These are phyloP conservation scores for Apocrypta bakeri DNA, from an alignment of 1,140 invertebrate genomes.

Conservation along the genomic window DNA sequence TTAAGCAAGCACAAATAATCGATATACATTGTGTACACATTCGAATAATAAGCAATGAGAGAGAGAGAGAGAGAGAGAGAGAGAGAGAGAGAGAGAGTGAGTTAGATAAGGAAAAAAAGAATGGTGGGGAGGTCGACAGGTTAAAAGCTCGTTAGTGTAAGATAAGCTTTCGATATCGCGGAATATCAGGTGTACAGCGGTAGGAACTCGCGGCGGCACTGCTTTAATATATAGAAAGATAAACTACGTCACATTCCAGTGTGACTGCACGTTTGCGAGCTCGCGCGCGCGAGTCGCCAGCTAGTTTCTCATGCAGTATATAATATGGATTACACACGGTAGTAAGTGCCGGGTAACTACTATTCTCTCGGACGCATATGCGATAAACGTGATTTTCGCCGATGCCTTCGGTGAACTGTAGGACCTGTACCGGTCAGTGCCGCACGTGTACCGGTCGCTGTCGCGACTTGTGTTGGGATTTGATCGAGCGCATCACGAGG, in stretches of 20 bases:
- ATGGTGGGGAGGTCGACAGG: too few species aligned
- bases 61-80: constrained; percentile 10
- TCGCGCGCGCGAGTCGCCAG: neutral
- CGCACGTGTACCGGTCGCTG: neutral
- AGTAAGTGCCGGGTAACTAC: too few species aligned
- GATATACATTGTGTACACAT: too few species aligned
- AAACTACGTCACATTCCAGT: neutral
- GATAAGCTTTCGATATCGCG: constrained; percentile 67
- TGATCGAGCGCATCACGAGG: neutral
- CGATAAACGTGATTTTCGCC: too few species aligned
- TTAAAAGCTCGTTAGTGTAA: neutral
- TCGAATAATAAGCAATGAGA: too few species aligned
- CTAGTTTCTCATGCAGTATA: neutral
- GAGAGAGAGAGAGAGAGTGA: too few species aligned
- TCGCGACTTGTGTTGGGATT: constrained; percentile 5
- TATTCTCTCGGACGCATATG: too few species aligned
- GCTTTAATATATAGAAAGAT: neutral
- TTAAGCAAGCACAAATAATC: too few species aligned
- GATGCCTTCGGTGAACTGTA: constrained; percentile 36
- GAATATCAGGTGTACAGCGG: constrained; percentile 58
- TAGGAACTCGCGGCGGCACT: too few species aligned
- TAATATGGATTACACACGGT: too few species aligned
- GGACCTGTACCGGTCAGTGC: constrained; percentile 42
- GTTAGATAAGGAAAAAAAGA: too few species aligned
- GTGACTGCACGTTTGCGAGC: neutral